Conservation (phyloP, 2,888 invertebrate genomes). For the Baccha elongata region DNA sequence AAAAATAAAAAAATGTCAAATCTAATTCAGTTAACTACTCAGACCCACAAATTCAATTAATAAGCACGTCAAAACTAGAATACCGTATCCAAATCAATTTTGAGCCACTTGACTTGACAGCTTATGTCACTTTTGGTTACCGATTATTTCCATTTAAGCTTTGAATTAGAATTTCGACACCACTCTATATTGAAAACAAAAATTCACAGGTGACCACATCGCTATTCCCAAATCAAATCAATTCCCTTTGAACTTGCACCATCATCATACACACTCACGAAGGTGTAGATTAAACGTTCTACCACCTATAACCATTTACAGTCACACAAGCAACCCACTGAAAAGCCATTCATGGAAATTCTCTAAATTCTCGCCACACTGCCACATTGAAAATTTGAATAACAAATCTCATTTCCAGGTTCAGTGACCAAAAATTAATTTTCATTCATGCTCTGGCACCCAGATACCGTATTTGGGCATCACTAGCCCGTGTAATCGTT, state of each 20-base stretch:
- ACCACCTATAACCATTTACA: constrained; percentile 30
- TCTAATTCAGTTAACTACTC: no score
- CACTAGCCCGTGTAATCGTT: constrained; percentile 56
- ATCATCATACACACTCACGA: constrained; percentile 2
- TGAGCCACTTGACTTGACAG: constrained; percentile 17
- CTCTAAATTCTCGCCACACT: constrained; percentile 34
- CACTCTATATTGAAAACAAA: neutral
- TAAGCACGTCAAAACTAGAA: constrained; percentile 5
- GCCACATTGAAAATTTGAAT: constrained; percentile 53
- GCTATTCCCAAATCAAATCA: constrained; percentile 2
- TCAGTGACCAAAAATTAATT: constrained; percentile 69
- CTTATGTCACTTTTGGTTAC: constrained; percentile 16
- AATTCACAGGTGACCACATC: constrained; percentile 33
- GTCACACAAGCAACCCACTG: constrained; percentile 37
- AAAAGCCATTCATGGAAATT: constrained; percentile 66
- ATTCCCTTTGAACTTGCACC: constrained; percentile 42
- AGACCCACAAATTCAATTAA: constrained; percentile 24
- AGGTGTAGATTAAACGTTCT: no score
- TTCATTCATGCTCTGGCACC: constrained; percentile 60
- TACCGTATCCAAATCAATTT: constrained; percentile 16
- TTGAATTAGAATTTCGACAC: constrained; percentile 32
- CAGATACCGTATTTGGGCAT: constrained; percentile 58
- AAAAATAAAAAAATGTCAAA: no score
- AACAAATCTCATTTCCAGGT: constrained; percentile 66
- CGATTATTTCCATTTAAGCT: constrained; percentile 15